Percentiles rank a stretch among this genome's conserved stretches.
Evolutionary conservation across 2,888 invertebrate species (phyloP).

Genomic region (Caradrina clavipalpis): DNA sequence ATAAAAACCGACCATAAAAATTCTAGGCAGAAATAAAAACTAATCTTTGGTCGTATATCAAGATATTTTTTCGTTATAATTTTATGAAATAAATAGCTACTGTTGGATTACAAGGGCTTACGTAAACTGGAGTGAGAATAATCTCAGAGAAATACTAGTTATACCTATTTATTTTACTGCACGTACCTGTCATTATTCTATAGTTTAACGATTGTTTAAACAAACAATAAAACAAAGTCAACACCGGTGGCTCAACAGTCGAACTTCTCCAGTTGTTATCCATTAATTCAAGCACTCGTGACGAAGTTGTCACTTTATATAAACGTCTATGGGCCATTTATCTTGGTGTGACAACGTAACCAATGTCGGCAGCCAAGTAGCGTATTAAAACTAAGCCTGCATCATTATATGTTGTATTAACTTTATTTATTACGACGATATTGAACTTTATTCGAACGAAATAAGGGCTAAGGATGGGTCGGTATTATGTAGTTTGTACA

Average conservation of each 20-base stretch:
- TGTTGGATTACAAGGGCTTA: constrained; percentile 27
- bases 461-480: constrained; percentile 62
- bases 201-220: constrained; percentile 57
- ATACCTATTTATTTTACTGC: constrained; percentile 47
- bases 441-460: constrained; percentile 63
- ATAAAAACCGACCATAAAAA: constrained; percentile 28
- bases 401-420: constrained; percentile 68
- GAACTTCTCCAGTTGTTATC: constrained; percentile 64
- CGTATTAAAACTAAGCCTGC: constrained; percentile 78
- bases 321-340: constrained; percentile 80
- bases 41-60: constrained; percentile 38
- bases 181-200: constrained; percentile 52
- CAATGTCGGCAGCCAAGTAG: constrained; percentile 79
- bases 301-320: constrained; percentile 82
- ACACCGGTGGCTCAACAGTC: constrained; percentile 57
- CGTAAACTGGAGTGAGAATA: constrained; percentile 25
- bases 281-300: constrained; percentile 72
- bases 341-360: constrained; percentile 83
- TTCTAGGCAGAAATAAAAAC: constrained; percentile 29
- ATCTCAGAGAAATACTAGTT: constrained; percentile 31
- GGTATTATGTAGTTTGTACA: constrained; percentile 67
- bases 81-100: constrained; percentile 8
- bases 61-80: constrained; percentile 22
- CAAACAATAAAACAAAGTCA: constrained; percentile 57
- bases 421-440: constrained; percentile 57